Conservation (phyloP, 2,888 invertebrate species). For the Dioctria rufipes region DNA sequence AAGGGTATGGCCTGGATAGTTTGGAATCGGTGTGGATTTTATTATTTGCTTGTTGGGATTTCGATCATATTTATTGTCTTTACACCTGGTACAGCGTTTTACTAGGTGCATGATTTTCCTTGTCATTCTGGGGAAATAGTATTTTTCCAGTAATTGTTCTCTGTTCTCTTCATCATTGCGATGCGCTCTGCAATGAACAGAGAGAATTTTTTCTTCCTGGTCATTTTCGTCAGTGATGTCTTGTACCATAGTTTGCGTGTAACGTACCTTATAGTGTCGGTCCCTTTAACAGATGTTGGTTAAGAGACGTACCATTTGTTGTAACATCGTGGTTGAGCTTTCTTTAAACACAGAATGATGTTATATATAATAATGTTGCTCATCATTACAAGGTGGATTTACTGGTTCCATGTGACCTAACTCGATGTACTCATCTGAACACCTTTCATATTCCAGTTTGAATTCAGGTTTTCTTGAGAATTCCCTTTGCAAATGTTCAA, state of each 20-base stretch:
- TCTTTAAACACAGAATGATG: not conserved
- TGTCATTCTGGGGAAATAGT: too few species aligned
- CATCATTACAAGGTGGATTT: too few species aligned
- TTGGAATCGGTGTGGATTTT: constrained; percentile 50
- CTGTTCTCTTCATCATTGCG: constrained; percentile 26
- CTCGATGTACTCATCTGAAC: too few species aligned
- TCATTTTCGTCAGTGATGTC: constrained; percentile 4
- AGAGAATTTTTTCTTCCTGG: not conserved
- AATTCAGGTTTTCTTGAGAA: too few species aligned
- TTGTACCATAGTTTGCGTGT: not conserved
- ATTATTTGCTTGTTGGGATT: constrained; percentile 10
- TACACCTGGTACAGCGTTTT: too few species aligned
- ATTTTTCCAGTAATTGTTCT: too few species aligned
- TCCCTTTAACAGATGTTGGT: not conserved
- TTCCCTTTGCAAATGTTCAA: too few species aligned
- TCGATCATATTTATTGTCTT: not conserved
- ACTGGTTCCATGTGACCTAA: too few species aligned
- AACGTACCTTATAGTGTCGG: too few species aligned
- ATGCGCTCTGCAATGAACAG: constrained; percentile 14
- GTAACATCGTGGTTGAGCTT: not conserved
- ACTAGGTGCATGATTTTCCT: too few species aligned
- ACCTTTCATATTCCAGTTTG: too few species aligned
- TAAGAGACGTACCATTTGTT: not conserved
- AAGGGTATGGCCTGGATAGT: constrained; percentile 49
- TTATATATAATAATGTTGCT: too few species aligned